Conservation (phyloP, 2,113 vertebrate genomes). For the Tachycineta bicolor region DNA sequence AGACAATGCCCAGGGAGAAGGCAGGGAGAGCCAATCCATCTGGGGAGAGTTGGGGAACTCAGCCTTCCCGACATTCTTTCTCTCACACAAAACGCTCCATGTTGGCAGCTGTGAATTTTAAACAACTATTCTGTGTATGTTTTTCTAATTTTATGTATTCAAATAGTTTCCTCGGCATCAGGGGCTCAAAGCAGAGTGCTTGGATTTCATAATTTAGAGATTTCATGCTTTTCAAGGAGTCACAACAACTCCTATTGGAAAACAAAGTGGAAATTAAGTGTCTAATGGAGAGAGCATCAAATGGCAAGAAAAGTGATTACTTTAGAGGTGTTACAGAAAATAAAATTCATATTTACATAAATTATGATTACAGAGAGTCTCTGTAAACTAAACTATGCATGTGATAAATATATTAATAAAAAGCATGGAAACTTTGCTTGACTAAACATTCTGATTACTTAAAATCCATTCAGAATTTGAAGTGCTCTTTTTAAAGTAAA, state of each 20-base stretch:
- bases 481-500: constrained; percentile 1
- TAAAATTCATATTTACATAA: constrained; percentile 8
- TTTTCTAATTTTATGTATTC: constrained; percentile 77
- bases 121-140: constrained; percentile 71
- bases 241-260: constrained; percentile 66
- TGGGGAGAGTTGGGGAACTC: constrained; percentile 71
- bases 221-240: constrained; percentile 83
- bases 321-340: neutral
- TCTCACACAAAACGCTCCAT: constrained; percentile 59
- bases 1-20: constrained; percentile 72
- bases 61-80: constrained; percentile 69
- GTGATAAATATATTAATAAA: neutral
- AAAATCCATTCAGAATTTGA: neutral
- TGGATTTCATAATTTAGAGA: constrained; percentile 78
- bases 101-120: constrained; percentile 81
- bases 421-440: neutral
- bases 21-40: constrained; percentile 58
- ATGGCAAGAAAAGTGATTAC: neutral
- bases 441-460: neutral
- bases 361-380: neutral
- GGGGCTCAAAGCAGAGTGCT: constrained; percentile 51
- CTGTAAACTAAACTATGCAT: neutral
- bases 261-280: constrained; percentile 75
- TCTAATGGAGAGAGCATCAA: neutral
- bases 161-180: constrained; percentile 66